These are phyloP conservation scores for Puffinus mauretanicus DNA, from an alignment of 2,113 vertebrate genomes.

Conservation along the genomic window DNA sequence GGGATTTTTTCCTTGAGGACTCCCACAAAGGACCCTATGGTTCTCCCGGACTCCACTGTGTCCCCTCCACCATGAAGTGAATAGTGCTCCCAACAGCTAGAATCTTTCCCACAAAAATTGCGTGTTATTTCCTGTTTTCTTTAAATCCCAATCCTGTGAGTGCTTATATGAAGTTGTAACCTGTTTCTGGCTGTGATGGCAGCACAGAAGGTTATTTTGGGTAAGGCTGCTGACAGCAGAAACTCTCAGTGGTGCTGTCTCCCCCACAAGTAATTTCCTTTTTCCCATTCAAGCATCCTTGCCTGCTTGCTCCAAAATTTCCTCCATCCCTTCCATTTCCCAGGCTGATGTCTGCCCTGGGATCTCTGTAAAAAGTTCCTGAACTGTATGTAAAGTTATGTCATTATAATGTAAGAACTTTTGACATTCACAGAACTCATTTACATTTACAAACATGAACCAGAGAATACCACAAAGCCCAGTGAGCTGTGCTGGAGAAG, in stretches of 20 bases:
- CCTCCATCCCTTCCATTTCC: not conserved
- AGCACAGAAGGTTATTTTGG: slow-evolving; percentile 19
- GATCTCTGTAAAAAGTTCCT: not conserved
- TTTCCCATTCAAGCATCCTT: not conserved
- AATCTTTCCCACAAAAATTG: not conserved
- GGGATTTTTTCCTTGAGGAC: not conserved
- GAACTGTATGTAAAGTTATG: not conserved
- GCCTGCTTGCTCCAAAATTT: not conserved
- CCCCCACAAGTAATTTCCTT: not conserved
- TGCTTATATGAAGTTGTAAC: not conserved
- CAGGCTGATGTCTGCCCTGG: not conserved
- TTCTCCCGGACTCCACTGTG: not conserved
- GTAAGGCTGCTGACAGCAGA: slow-evolving; percentile 5
- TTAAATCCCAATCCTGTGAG: not conserved
- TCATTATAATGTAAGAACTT: not conserved
- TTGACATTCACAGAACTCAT: not conserved
- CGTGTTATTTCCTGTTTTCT: not conserved
- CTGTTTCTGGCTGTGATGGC: not conserved
- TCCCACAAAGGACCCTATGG: not conserved
- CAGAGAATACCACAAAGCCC: not conserved
- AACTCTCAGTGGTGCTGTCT: not conserved
- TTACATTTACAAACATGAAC: not conserved
- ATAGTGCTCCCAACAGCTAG: not conserved
- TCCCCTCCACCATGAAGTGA: not conserved
- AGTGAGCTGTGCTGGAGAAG: not conserved